A percentile compares a stretch with the other conserved stretches of the same genome.
phyloP scores from a whole-genome alignment of 92 coral and sea anemone species.

The Meandrina meandrites region DNA sequence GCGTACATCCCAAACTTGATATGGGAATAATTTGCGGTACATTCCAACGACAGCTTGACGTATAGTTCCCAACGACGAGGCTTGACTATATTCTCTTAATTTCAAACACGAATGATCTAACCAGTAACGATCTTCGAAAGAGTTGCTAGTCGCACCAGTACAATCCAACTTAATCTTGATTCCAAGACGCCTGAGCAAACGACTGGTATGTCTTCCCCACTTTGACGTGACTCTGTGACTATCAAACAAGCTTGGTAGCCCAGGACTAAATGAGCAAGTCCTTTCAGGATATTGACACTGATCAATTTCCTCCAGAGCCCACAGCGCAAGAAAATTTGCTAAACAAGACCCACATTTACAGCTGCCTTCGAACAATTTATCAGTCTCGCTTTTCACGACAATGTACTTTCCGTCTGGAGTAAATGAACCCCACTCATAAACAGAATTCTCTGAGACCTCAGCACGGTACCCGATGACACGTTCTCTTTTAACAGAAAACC shows the following conservation, averaged over 20 bases:
- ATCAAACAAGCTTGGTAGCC: too few species aligned
- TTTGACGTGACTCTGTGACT: too few species aligned
- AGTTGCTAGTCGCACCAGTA: too few species aligned
- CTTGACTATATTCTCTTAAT: neutral
- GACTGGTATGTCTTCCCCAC: too few species aligned
- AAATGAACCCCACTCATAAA: neutral
- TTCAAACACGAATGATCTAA: neutral
- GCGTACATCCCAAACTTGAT: constrained; percentile 19
- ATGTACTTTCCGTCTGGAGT: neutral
- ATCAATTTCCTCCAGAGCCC: constrained; percentile 11
- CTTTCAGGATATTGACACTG: neutral
- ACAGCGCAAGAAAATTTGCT: neutral
- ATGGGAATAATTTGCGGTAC: neutral
- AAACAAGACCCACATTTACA: neutral
- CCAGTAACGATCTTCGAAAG: neutral
- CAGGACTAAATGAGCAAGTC: too few species aligned
- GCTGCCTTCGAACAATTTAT: neutral
- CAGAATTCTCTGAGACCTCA: constrained; percentile 21
- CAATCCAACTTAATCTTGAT: too few species aligned
- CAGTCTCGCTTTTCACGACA: neutral
- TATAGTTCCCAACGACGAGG: neutral
- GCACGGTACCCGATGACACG: constrained; percentile 9
- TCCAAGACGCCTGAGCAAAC: too few species aligned
- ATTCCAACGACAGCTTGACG: neutral
- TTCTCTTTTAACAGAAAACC: constrained; percentile 24